phyloP scores from a whole-genome alignment of 2,797 vertebrate species.

The Merluccius polli region DNA sequence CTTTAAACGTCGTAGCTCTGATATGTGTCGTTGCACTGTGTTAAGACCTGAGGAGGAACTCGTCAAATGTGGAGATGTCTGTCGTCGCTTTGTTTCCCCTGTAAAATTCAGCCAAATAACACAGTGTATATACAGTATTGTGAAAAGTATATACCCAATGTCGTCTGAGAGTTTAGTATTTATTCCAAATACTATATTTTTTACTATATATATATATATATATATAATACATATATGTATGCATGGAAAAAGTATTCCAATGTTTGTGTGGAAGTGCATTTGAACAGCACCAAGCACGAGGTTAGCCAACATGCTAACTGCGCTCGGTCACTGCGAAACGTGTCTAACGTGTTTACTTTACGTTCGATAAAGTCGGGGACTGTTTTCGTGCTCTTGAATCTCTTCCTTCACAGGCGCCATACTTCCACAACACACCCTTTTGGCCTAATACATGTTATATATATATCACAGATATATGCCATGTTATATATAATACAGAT shows the following conservation, averaged over 20 bases:
- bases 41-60: constrained; percentile 46
- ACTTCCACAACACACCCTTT: background rate
- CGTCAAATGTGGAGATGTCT: constrained; percentile 49
- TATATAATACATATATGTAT: constrained; percentile 74
- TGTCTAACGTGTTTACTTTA: background rate
- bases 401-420: background rate
- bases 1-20: constrained; percentile 34
- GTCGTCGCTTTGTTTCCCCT: constrained; percentile 46
- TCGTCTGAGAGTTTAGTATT: constrained; percentile 73
- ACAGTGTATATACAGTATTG: constrained; percentile 68
- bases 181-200: constrained; percentile 80
- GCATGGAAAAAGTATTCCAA: constrained; percentile 59
- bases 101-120: constrained; percentile 63
- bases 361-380: constrained; percentile 26
- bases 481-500: background rate
- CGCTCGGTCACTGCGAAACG: constrained; percentile 41
- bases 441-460: background rate
- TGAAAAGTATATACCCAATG: constrained; percentile 67
- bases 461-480: background rate
- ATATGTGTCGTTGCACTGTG: constrained; percentile 36
- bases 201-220: constrained; percentile 72
- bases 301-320: constrained; percentile 30
- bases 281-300: constrained; percentile 27
- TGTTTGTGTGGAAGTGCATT: constrained; percentile 45
- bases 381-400: constrained; percentile 38